Evolutionary conservation across 2,797 vertebrate genomes (phyloP), one percentile per base, ranked within the genome.

Genomic region (Coregonus sp.): DNA sequence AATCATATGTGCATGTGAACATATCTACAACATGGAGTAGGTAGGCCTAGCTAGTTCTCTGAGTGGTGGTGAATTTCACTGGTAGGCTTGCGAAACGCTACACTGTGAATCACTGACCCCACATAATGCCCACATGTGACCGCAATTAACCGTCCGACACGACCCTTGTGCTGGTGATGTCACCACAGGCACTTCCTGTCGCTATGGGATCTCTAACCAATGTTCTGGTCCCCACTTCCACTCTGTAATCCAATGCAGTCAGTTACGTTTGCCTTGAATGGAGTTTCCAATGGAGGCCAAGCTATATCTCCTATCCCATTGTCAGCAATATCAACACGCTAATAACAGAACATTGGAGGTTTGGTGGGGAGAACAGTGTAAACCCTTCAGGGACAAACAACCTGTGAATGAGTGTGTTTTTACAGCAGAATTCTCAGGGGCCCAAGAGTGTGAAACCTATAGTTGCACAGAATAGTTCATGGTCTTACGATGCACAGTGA

Each of bases 331-430:
- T 66, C 76, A 79, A 72, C 71, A 78, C 80, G 83, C 86, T 91
- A 92, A 89, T 85, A 88, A 89, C 80, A 84, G 75, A 87, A 81
- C 80, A 86, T 80, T 83, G 4, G 59, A 11, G 59, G 59, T 20
- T 83, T 82, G 83, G 80, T 75, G 80, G 80, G 70, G 20, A 52
- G 78, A 79, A 70, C 50, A 78, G 59, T 69, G 15, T 52, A 63
- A 68, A 37, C 75, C 25, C 25, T 25, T 25, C 25, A 25, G 25
- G 25, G 25, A 25, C 78, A 84, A 84, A 69, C 73, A 74, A 75
- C 80, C 63, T 85, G 61, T 76, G 78, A 84, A 51, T 29, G 20
- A 47, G 80, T 51, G 51, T 85, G 52, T 52, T 84, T 81, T 83
- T 71, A 12, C 90, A 77, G 75, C 70, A 70, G 80, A 86, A 77